Evolutionary conservation across 2,113 vertebrate species (phyloP).

Genomic region (Microcebus griseorufus): DNA sequence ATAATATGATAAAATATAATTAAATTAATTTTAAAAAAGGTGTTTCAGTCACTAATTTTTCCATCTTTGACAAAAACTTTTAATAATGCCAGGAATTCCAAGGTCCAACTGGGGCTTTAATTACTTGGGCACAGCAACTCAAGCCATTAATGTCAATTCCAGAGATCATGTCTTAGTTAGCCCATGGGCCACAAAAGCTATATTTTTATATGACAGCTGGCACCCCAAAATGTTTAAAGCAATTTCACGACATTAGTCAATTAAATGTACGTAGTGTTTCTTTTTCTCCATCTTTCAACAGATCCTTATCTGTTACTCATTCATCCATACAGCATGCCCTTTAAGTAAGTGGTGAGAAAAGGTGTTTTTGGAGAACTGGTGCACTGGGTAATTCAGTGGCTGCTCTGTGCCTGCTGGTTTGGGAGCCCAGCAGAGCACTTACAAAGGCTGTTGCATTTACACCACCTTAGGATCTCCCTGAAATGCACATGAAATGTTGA

Average conservation of each 20-base stretch:
- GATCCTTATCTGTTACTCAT: not conserved
- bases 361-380: not conserved
- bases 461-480: not conserved
- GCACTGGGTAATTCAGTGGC: too few species aligned
- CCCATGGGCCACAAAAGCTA: not conserved
- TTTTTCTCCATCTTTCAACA: not conserved
- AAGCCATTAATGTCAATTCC: not conserved
- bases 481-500: not conserved
- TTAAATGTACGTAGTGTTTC: not conserved
- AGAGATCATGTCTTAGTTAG: not conserved
- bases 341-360: not conserved
- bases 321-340: not conserved
- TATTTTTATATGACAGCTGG: not conserved
- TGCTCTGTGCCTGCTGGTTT: not conserved
- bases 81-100: not conserved
- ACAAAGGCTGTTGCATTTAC: rapidly evolving
- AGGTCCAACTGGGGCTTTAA: not conserved
- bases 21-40: not conserved
- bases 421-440: not conserved
- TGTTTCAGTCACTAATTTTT: not conserved
- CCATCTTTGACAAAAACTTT: not conserved
- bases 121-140: not conserved
- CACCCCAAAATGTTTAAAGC: not conserved
- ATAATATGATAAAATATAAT: too few species aligned
- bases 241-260: not conserved